phyloP scores from a whole-genome alignment of 2,888 invertebrate species.

The Meiosimyza platycephala region DNA sequence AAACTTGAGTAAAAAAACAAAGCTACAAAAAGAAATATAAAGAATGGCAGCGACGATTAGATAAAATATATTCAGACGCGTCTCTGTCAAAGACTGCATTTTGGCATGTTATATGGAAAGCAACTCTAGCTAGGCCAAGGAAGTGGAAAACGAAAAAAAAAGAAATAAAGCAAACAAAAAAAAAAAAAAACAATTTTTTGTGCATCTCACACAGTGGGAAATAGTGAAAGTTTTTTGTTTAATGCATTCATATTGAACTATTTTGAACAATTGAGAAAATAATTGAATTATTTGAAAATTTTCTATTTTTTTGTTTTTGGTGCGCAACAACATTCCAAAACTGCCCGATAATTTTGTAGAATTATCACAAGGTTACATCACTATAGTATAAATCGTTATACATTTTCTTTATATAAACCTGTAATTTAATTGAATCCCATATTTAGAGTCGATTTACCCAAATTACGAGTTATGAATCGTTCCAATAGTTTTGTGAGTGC shows the following conservation, averaged over 20 bases:
- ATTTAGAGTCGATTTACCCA: background rate
- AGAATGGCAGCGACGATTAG: conserved; percentile 20
- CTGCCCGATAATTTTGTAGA: background rate
- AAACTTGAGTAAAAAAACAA: background rate
- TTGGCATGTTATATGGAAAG: background rate
- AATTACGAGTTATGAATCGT: conserved; percentile 57
- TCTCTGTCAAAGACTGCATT: background rate
- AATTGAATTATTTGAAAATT: background rate
- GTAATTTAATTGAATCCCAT: too few relatives aligned
- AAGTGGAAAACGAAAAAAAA: conserved; percentile 7
- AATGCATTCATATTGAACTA: background rate
- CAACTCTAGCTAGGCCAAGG: background rate
- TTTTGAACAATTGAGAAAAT: too few relatives aligned
- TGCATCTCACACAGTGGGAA: background rate
- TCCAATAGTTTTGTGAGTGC: conserved; percentile 66
- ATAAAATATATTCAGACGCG: conserved; percentile 7
- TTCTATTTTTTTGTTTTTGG: too few relatives aligned
- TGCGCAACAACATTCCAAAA: background rate
- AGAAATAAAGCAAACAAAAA: background rate
- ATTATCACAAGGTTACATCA: conserved; percentile 11
- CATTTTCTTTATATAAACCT: too few relatives aligned
- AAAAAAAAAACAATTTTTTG: background rate
- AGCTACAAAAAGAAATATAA: conserved; percentile 14
- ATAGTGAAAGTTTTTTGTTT: conserved; percentile 27
- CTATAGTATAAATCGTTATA: too few relatives aligned